Conservation (phyloP, 1,140 invertebrate genomes). For the Heliconius hermathena region DNA sequence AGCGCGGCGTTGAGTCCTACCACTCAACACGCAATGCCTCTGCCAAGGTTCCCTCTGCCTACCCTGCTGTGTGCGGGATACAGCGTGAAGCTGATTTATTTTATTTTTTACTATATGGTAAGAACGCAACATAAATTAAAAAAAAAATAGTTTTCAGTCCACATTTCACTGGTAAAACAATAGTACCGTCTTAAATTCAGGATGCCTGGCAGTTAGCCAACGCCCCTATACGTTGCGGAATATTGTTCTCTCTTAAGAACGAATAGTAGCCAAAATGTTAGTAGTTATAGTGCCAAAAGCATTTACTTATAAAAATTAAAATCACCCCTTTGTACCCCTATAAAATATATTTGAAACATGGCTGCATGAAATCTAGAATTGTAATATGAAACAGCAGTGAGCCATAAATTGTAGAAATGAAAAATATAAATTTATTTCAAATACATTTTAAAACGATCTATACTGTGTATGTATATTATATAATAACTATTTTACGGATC, state of each 20-base stretch:
- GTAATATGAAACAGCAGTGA: constrained; percentile 12
- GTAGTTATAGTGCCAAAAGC: constrained; percentile 34
- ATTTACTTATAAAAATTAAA: constrained; percentile 34
- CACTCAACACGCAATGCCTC: too few species aligned
- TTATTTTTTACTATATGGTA: not conserved
- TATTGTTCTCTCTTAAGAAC: constrained; percentile 41
- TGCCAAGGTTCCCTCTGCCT: too few species aligned
- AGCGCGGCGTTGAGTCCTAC: too few species aligned
- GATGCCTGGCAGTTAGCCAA: constrained; percentile 35
- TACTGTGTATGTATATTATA: not conserved
- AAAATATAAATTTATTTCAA: constrained; percentile 14
- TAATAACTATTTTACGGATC: not conserved
- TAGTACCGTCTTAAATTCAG: constrained; percentile 35
- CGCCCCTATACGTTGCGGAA: constrained; percentile 32
- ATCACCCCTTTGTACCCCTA: not conserved
- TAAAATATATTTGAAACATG: constrained; percentile 9
- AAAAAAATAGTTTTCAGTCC: not conserved
- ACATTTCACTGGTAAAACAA: constrained; percentile 6
- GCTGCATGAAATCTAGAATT: not conserved
- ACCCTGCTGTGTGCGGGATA: too few species aligned
- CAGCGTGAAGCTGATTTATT: too few species aligned
- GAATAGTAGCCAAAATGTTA: constrained; percentile 35
- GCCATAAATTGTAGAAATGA: constrained; percentile 14
- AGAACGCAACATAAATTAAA: not conserved
- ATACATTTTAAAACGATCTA: not conserved